These are phyloP conservation scores for Adelognathus sp. DNA, from an alignment of 2,888 invertebrate genomes.

Conservation along the genomic window DNA sequence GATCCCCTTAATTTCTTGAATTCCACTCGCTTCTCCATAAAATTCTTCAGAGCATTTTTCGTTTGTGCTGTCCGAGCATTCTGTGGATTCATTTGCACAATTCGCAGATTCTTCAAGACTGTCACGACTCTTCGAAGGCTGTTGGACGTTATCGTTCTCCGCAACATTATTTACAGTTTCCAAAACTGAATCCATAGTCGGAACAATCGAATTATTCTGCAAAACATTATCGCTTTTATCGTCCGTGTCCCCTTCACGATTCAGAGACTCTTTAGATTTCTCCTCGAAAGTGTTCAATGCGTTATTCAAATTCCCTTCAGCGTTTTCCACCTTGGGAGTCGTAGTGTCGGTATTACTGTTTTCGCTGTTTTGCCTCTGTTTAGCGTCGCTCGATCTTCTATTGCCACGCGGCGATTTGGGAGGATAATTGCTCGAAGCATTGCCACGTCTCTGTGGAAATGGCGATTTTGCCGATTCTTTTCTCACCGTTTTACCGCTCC, in stretches of 20 bases:
- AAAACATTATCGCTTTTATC: background rate
- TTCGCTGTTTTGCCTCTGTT: background rate
- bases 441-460: constrained; percentile 60
- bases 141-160: background rate
- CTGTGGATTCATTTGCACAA: background rate
- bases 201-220: background rate
- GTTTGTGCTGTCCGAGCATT: background rate
- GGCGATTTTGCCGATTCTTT: constrained; percentile 62
- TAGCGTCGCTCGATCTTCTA: constrained; percentile 31
- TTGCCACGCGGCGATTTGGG: constrained; percentile 45
- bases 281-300: background rate
- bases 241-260: background rate
- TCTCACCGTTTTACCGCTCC: constrained; percentile 31
- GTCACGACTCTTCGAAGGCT: background rate
- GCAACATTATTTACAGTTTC: background rate
- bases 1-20: background rate
- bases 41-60: background rate
- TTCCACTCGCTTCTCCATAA: background rate
- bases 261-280: background rate
- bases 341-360: background rate
- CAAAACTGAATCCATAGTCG: background rate
- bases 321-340: background rate
- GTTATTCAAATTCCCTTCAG: background rate
- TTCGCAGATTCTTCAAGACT: background rate
- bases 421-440: constrained; percentile 39